Conservation (phyloP, 1,140 invertebrate genomes). For the Drosophila takahashii region DNA sequence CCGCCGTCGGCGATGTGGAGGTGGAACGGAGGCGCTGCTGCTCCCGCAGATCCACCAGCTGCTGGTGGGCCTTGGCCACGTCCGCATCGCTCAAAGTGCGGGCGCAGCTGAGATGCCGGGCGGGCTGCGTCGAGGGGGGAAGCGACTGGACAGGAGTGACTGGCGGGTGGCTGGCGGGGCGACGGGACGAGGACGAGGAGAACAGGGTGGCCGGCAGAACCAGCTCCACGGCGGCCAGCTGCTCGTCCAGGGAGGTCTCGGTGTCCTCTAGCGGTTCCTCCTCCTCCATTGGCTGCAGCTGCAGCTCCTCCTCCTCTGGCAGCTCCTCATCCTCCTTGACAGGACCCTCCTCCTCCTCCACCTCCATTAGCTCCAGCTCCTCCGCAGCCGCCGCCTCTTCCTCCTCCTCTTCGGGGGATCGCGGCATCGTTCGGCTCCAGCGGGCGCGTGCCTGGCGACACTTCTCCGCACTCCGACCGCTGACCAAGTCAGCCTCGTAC, state of each 20-base stretch:
- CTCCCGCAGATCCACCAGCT: conserved; percentile 47
- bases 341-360: not conserved
- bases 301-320: not conserved
- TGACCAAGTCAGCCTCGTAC: conserved; percentile 50
- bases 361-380: not conserved
- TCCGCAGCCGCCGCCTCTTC: not conserved
- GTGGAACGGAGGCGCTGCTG: conserved; percentile 21
- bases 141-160: not conserved
- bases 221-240: conserved; percentile 6
- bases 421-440: conserved; percentile 22
- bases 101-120: not conserved
- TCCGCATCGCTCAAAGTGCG: conserved; percentile 27
- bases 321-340: not conserved
- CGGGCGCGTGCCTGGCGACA: conserved; percentile 52
- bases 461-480: conserved; percentile 50
- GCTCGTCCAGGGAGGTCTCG: not conserved
- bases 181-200: not conserved
- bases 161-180: conserved; percentile 8
- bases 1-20: not conserved
- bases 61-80: conserved; percentile 42
- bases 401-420: conserved; percentile 19
- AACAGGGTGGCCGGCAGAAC: not conserved
- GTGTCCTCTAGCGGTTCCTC: conserved; percentile 1
- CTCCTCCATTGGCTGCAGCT: not conserved
- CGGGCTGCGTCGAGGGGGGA: not conserved